Base-by-base conservation (phyloP, 2,888 invertebrate species). In the Pollenia labialis region DNA sequence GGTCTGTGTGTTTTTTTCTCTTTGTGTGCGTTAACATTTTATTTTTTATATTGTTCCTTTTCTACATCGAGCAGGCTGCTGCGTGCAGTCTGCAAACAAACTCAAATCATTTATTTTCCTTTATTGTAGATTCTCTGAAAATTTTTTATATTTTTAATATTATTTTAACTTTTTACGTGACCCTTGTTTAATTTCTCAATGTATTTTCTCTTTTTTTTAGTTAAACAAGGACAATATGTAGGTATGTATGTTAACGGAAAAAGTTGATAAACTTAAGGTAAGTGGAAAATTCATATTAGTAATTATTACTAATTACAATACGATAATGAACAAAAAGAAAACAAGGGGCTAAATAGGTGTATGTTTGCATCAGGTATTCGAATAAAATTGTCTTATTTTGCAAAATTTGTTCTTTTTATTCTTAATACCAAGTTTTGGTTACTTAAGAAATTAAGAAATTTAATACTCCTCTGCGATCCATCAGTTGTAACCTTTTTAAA, bases 11-110 rank as follows among this genome's bases (percentile, higher is more conserved):
- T n/a, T 62, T 42, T 68, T 40, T 54, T 46, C 54, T 77, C 40
- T 77, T 50, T 77, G 16, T 23, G 42, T 48, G 14, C 12, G 40
- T 64, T 4, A 11, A 2, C 1, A 72, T 32, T 40, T 46, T 68
- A 62, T 75, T 69, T 60, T 18, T n/a, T 32, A n/a, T 32, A 10
- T 71, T 71, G 71, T 58, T 77, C 42, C 44, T 40, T 72, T 62
- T 60, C 46, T 62, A 72, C 69, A 66, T 46, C 58, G 58, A 72
- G 81, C 76, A 76, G 72, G 87, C 71, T 56, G 76, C 48, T 72
- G 86, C 66, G 48, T 74, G 74, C 66, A 77, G 87, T 74, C 87
- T 87, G 87, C 87, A 84, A 86, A 75, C 44, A 66, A 42, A 54
- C 52, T 44, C 42, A 68, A 58, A 66, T 66, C 14, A 18, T 75